Base-by-base conservation (phyloP, 2,888 invertebrate species). In the Diadegma fenestrale region DNA sequence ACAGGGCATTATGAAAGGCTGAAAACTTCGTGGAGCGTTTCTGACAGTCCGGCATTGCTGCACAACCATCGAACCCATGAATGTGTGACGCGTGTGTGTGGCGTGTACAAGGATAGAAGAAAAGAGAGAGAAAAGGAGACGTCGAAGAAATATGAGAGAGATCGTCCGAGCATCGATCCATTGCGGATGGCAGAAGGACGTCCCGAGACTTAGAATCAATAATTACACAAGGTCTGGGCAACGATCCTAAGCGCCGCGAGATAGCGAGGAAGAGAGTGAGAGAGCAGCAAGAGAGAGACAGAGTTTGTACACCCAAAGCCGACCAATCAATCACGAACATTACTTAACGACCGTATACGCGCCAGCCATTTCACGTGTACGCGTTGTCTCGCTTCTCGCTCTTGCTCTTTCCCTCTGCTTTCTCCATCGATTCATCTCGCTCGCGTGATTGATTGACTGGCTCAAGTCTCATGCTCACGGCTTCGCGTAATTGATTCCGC, bases 401-500 rank as follows among this genome's bases (percentile, higher is more conserved):
- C 71, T 83, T 84, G 73, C 73, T 71, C 85, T 81, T 63, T 80
- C 66, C 41, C 19, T 54, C 63, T 84, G 83, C 76, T 80, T 77
- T 72, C 83, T 84, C 75, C 81, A 82, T 76, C 66, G 78, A 85
- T 68, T 69, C 78, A 84, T 79, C 76, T 84, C 78, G 66, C 58
- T 86, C 76, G 68, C 77, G 83, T 88, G 88, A 88, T 88, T 88
- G 88, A 88, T 88, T 86, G 88, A 82, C 85, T 80, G 82, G 88
- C 88, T 88, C 82, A 86, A 86, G 85, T 83, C 84, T 81, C 82
- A 63, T 87, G 86, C 86, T 87, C 82, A 84, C 84, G 80, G 87
- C 85, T 85, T 86, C 84, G 73, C 81, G 85, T 87, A 87, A 87
- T 87, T 87, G 87, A 88, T 88, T 88, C 85, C 85, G 82, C 86